Evolutionary conservation across 2,888 invertebrate species (phyloP).

Genomic region (Acanthopleura granulata): DNA sequence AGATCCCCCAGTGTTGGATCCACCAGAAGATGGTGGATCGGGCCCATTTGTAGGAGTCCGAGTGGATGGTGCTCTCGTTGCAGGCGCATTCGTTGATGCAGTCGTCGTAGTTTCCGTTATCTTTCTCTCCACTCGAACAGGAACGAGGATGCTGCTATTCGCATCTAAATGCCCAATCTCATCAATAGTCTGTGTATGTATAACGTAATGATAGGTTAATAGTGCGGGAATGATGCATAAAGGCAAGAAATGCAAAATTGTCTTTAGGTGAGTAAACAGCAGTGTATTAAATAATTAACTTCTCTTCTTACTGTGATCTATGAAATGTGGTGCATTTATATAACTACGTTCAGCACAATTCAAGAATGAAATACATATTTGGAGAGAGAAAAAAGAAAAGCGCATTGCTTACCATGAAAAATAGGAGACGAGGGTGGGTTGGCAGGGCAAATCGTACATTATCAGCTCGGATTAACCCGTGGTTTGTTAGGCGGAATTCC

Average conservation of each 20-base stretch:
- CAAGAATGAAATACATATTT: no score
- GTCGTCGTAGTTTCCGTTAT: not conserved
- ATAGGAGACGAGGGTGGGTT: slow-evolving; percentile 39
- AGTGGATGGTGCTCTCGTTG: not conserved
- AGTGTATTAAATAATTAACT: no score
- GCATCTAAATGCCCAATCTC: slow-evolving; percentile 32
- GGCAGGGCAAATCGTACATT: slow-evolving; percentile 39
- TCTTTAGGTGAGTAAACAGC: no score
- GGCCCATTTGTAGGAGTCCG: no score
- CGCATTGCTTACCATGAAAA: slow-evolving; percentile 33
- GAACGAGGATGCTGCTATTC: slow-evolving; percentile 33
- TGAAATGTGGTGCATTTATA: no score
- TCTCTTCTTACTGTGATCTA: no score
- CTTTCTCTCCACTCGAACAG: slow-evolving; percentile 32
- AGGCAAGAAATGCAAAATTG: no score
- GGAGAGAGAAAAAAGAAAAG: not conserved
- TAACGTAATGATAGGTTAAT: no score
- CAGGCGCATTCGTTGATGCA: not conserved
- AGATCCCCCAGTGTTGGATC: not conserved
- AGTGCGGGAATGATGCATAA: no score
- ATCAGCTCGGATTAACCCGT: slow-evolving; percentile 48
- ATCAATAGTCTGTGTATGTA: no score
- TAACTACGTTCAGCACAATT: no score
- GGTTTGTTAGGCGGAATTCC: slow-evolving; percentile 43
- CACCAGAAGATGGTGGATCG: no score